Conservation (phyloP, 2,797 vertebrate genomes). For the Betta splendens region DNA sequence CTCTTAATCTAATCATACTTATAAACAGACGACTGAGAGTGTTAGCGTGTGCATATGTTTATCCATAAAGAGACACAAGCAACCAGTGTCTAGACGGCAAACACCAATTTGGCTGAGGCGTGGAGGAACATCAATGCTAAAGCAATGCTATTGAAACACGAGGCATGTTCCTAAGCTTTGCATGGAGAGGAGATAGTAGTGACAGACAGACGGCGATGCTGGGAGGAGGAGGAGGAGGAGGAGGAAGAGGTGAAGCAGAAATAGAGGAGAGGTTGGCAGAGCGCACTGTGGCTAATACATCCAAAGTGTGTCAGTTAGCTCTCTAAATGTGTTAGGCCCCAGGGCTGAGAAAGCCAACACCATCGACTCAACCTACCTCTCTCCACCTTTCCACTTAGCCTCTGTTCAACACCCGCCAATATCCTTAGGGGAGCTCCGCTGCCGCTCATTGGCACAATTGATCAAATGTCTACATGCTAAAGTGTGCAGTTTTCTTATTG, state of each 20-base stretch:
- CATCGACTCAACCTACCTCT: conserved; percentile 73
- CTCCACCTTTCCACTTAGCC: conserved; percentile 80
- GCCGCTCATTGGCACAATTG: conserved; percentile 74
- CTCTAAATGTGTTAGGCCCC: conserved; percentile 79
- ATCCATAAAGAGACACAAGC: conserved; percentile 72
- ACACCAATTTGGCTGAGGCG: conserved; percentile 71
- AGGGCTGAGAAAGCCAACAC: conserved; percentile 77
- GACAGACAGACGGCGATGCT: conserved; percentile 69
- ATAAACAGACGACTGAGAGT: conserved; percentile 75
- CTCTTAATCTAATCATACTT: conserved; percentile 84
- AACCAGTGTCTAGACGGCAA: conserved; percentile 82
- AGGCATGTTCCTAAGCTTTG: conserved; percentile 57
- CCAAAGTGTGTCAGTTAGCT: conserved; percentile 82
- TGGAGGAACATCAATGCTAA: conserved; percentile 82
- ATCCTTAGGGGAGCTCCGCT: conserved; percentile 67
- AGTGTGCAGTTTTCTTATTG: conserved; percentile 66
- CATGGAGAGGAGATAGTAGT: conserved; percentile 58
- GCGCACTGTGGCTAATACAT: conserved; percentile 77
- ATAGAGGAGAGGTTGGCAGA: conserved; percentile 69
- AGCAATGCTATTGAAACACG: conserved; percentile 78
- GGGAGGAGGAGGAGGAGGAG: too few relatives aligned
- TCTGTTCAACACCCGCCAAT: conserved; percentile 72
- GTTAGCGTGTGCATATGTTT: conserved; percentile 69
- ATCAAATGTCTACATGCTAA: conserved; percentile 75
- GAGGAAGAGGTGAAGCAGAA: conserved; percentile 57